Evolutionary conservation across 1,140 invertebrate species (phyloP).

Genomic region (Zaprionus ornatus): DNA sequence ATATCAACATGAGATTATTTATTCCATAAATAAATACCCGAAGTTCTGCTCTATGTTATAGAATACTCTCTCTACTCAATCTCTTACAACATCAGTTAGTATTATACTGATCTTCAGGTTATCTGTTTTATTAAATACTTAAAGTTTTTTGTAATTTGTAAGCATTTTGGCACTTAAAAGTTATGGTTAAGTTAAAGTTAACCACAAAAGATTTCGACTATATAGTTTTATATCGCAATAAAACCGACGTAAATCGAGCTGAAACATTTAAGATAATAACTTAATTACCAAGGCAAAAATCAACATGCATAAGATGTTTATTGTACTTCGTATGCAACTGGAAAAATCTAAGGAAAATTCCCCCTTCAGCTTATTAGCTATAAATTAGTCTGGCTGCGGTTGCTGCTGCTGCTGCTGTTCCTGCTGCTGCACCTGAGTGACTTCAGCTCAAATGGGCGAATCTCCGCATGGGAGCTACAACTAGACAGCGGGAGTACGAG

Average conservation of each 20-base stretch:
- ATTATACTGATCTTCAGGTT: too few species aligned
- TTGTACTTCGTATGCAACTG: not conserved
- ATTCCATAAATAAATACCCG: too few species aligned
- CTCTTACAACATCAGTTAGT: too few species aligned
- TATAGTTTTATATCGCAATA: not conserved
- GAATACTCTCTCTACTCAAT: too few species aligned
- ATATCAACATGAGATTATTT: accelerated
- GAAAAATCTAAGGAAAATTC: not conserved
- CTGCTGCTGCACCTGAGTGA: constrained; percentile 62
- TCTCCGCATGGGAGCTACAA: constrained; percentile 41
- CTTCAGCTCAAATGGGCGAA: constrained; percentile 69
- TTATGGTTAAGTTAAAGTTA: not conserved
- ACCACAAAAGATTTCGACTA: not conserved
- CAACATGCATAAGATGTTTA: not conserved
- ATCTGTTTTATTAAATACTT: not conserved
- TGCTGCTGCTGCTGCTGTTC: constrained; percentile 30
- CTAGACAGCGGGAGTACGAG: not conserved
- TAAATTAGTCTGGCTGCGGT: not conserved
- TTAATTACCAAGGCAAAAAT: not conserved
- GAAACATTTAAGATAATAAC: constrained; percentile 1
- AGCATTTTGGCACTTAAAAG: not conserved
- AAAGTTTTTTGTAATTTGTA: not conserved
- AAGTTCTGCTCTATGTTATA: too few species aligned
- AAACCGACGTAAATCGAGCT: not conserved
- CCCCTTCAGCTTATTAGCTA: not conserved